phyloP scores from a whole-genome alignment of 2,113 vertebrate species.

The Tonatia bakeri region DNA sequence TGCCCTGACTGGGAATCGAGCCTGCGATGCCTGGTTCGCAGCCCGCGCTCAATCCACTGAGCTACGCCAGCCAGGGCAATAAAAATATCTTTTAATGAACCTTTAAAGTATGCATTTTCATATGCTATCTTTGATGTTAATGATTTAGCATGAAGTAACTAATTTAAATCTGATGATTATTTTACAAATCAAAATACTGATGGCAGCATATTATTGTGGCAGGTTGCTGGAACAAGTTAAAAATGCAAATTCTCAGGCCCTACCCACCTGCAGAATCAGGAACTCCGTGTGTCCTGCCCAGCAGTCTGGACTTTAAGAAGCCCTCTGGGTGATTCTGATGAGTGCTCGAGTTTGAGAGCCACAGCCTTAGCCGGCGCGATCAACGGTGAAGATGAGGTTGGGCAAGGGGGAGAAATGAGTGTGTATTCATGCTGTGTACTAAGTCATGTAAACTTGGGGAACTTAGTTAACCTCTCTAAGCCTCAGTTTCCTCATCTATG shows the following conservation, averaged over 20 bases:
- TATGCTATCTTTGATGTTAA: background rate
- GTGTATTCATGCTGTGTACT: background rate
- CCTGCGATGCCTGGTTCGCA: no score
- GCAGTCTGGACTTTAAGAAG: background rate
- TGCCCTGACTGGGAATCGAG: no score
- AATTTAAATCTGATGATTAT: background rate
- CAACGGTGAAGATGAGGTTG: background rate
- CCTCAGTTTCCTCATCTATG: background rate
- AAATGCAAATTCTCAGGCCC: no score
- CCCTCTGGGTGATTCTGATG: background rate
- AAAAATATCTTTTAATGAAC: background rate
- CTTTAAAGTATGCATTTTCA: background rate
- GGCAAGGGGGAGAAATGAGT: background rate
- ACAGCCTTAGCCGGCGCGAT: background rate
- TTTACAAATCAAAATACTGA: background rate
- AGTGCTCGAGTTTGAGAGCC: background rate
- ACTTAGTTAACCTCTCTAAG: background rate
- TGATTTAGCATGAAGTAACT: background rate
- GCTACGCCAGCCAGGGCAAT: background rate
- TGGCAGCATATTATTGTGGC: background rate
- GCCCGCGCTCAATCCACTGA: no score
- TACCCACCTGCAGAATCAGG: background rate
- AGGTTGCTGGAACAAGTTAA: background rate
- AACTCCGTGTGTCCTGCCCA: background rate
- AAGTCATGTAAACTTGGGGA: background rate